phyloP scores from a whole-genome alignment of 2,113 vertebrate species.

The Ibidorhyncha struthersii region DNA sequence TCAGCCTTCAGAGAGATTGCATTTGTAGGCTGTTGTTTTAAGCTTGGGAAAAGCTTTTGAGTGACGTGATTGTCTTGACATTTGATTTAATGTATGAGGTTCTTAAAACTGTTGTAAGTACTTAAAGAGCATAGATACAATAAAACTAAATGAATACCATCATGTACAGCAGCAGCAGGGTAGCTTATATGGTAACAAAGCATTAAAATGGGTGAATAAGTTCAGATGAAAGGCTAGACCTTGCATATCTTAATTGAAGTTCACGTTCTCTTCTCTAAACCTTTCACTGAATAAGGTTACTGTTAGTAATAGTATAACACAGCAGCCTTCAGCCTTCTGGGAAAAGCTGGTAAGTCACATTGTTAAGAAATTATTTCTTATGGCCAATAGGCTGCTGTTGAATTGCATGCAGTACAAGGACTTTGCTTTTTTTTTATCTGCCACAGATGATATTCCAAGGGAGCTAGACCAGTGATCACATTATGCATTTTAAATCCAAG shows the following conservation, averaged over 20 bases:
- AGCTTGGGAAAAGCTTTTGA: background rate
- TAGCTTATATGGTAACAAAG: background rate
- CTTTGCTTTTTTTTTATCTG: background rate
- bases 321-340: background rate
- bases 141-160: slow-evolving; percentile 12
- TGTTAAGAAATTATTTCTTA: background rate
- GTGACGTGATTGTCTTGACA: background rate
- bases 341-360: background rate
- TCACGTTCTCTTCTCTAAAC: background rate
- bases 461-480: background rate
- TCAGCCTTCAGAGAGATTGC: background rate
- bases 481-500: background rate
- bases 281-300: background rate
- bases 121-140: background rate
- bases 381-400: background rate
- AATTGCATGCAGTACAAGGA: background rate
- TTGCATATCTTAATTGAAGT: background rate
- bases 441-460: background rate
- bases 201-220: background rate
- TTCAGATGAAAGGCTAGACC: background rate
- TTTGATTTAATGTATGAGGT: slow-evolving; percentile 10
- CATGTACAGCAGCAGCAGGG: background rate
- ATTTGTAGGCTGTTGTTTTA: background rate
- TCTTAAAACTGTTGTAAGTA: background rate
- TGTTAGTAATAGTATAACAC: background rate